Evolutionary conservation across 2,888 invertebrate species (phyloP).

Genomic region (Isoperla grammatica): DNA sequence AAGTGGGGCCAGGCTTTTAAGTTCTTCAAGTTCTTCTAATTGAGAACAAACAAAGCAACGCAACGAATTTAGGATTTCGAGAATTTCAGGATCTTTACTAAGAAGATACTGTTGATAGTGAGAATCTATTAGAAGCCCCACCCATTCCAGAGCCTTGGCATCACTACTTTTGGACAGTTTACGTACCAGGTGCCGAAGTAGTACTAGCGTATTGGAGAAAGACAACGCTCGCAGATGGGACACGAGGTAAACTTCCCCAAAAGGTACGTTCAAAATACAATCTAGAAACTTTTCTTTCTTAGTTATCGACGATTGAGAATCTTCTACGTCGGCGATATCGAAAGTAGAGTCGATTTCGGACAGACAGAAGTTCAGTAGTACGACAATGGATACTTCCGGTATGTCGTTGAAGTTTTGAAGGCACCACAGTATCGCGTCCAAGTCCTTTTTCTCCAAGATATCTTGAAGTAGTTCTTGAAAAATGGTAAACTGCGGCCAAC

Average conservation of each 20-base stretch:
- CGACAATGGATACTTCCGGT: constrained; percentile 40
- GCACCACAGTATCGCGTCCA: constrained; percentile 45
- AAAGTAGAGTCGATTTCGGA: not conserved
- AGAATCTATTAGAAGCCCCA: constrained; percentile 57
- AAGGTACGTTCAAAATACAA: constrained; percentile 38
- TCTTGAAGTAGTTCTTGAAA: constrained; percentile 45
- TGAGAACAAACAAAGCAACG: constrained; percentile 46
- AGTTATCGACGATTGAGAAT: not conserved
- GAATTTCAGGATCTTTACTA: constrained; percentile 54
- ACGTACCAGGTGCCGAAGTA: constrained; percentile 39
- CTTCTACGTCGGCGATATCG: constrained; percentile 1
- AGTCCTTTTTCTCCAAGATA: constrained; percentile 45
- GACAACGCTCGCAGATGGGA: constrained; percentile 38
- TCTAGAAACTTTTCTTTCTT: constrained; percentile 36
- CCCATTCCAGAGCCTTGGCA: constrained; percentile 55
- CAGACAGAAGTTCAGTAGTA: constrained; percentile 21
- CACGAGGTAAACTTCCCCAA: constrained; percentile 39
- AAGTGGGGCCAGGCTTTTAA: constrained; percentile 39
- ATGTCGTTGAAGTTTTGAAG: constrained; percentile 47
- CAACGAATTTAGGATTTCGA: constrained; percentile 47
- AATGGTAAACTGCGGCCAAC: constrained; percentile 38
- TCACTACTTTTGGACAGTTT: constrained; percentile 33
- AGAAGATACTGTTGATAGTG: constrained; percentile 63
- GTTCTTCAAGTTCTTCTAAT: constrained; percentile 38
- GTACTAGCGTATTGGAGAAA: constrained; percentile 40